phyloP scores from a whole-genome alignment of 1,140 invertebrate species.

The Trypoxylus dichotomus region DNA sequence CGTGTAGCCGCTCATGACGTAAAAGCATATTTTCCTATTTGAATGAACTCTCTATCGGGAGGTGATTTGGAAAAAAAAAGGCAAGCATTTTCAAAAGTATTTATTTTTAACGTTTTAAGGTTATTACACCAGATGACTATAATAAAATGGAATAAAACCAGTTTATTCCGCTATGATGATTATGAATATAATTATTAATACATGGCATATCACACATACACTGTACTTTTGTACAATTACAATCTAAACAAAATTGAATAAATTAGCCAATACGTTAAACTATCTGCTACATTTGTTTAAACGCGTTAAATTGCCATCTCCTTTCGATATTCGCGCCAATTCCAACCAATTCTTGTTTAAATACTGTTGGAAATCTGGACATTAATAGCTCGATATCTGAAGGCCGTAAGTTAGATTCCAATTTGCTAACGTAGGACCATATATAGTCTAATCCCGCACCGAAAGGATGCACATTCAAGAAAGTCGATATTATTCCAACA shows the following conservation, averaged over 20 bases:
- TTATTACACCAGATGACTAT: not conserved
- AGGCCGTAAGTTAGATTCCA: slow-evolving; percentile 66
- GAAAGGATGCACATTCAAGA: slow-evolving; percentile 85
- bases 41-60: no score
- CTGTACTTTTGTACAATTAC: not conserved
- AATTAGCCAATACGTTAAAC: not conserved
- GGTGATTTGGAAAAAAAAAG: not conserved
- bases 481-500: slow-evolving; percentile 79
- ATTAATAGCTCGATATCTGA: slow-evolving; percentile 76
- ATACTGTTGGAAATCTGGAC: slow-evolving; percentile 73
- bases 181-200: not conserved
- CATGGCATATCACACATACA: slow-evolving; percentile 4
- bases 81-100: not conserved
- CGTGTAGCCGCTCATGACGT: no score
- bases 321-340: slow-evolving; percentile 77
- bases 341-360: slow-evolving; percentile 72
- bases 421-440: slow-evolving; percentile 80
- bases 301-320: slow-evolving; percentile 76
- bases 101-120: not conserved
- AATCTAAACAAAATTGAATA: slow-evolving; percentile 12
- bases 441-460: slow-evolving; percentile 83
- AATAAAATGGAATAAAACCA: not conserved
- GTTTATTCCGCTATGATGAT: not conserved
- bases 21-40: no score
- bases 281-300: slow-evolving; percentile 44